Evolutionary conservation across 2,888 invertebrate genomes (phyloP).

Genomic region (Disparrhopalites patrizii): DNA sequence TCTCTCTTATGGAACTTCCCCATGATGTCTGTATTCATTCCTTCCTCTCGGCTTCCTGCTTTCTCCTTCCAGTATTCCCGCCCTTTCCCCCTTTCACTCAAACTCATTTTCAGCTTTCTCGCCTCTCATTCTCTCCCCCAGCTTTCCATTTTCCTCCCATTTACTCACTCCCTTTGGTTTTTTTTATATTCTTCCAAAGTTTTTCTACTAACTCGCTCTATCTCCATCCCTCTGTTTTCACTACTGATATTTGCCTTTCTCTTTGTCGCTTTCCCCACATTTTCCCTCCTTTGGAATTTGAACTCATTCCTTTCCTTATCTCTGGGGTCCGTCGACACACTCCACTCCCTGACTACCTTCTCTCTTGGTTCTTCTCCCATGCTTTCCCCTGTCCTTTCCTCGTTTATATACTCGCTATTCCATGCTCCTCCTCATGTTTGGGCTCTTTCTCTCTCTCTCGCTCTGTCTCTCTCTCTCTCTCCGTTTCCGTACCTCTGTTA

Average conservation of each 20-base stretch:
- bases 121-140: not conserved
- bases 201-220: too few relatives aligned
- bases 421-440: conserved; percentile 1
- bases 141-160: not conserved
- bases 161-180: too few relatives aligned
- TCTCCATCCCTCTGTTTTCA: too few relatives aligned
- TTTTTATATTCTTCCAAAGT: too few relatives aligned
- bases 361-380: not conserved
- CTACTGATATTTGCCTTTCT: not conserved
- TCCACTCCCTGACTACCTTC: not conserved
- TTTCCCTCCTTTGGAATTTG: not conserved
- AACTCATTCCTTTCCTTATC: not conserved
- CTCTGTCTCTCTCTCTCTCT: too few relatives aligned
- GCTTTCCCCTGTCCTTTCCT: not conserved
- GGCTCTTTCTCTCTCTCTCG: conserved; percentile 5
- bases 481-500: too few relatives aligned
- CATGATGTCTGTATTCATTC: too few relatives aligned
- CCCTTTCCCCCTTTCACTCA: too few relatives aligned
- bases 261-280: too few relatives aligned
- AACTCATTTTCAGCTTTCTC: too few relatives aligned
- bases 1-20: not conserved
- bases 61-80: too few relatives aligned
- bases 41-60: too few relatives aligned
- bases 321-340: not conserved
- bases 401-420: not conserved